Percentiles rank a stretch among this genome's conserved stretches.
These are phyloP conservation scores for Bilobella aurantiaca DNA, from an alignment of 1,140 invertebrate species.

Conservation along the genomic window DNA sequence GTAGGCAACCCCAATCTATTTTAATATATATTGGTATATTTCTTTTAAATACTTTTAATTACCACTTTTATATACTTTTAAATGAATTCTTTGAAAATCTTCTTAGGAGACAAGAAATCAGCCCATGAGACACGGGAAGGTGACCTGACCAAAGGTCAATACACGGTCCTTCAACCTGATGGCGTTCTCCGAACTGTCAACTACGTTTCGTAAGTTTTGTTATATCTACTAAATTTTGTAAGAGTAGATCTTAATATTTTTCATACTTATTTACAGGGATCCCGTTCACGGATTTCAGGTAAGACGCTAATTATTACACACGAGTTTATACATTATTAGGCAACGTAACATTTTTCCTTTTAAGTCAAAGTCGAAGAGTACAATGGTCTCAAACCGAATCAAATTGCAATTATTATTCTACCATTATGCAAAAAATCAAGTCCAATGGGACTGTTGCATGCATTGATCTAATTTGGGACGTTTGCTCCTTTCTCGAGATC, in stretches of 20 bases:
- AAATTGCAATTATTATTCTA: too few species aligned
- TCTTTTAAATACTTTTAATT: background rate
- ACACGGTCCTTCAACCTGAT: conserved; percentile 22
- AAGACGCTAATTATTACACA: too few species aligned
- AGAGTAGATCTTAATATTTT: background rate
- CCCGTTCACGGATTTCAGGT: conserved; percentile 7
- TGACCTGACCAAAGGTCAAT: conserved; percentile 29
- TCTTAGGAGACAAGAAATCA: conserved; percentile 11
- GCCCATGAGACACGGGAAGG: conserved; percentile 34
- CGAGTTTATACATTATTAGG: too few species aligned
- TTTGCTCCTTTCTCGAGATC: too few species aligned
- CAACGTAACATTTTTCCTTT: too few species aligned
- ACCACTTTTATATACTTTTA: background rate
- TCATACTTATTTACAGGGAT: background rate
- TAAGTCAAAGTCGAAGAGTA: too few species aligned
- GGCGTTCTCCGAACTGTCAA: background rate
- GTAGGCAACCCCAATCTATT: too few species aligned
- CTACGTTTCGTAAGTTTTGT: background rate
- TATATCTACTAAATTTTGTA: background rate
- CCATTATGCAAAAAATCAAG: too few species aligned
- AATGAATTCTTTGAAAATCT: background rate
- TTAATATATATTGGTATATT: too few species aligned
- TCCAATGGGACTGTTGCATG: too few species aligned
- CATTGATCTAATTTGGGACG: too few species aligned
- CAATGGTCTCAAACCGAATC: too few species aligned